Evolutionary conservation across 1,140 invertebrate genomes (phyloP).

Genomic region (Drosophila seguyi): DNA sequence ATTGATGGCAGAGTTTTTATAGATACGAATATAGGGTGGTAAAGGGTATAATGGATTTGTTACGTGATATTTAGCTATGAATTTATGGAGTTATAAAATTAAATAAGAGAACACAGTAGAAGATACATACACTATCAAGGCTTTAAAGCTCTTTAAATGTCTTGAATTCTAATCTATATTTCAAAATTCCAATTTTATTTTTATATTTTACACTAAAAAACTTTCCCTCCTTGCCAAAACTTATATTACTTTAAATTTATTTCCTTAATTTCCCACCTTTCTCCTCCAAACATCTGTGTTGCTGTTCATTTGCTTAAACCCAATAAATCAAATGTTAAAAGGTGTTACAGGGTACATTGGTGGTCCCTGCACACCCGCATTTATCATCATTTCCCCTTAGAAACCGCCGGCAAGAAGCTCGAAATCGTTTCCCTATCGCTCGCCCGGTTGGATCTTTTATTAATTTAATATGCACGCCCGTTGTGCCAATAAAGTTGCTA

Average conservation of each 20-base stretch:
- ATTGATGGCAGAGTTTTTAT: conserved; percentile 31
- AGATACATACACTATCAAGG: neutral
- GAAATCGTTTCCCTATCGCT: conserved; percentile 26
- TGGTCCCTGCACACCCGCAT: neutral
- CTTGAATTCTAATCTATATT: neutral
- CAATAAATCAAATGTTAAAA: neutral
- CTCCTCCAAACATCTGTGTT: neutral
- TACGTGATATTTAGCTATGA: too few relatives aligned
- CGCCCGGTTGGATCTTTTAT: conserved; percentile 53
- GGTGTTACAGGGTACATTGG: conserved; percentile 17
- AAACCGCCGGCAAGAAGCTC: conserved; percentile 21
- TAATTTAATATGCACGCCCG: conserved; percentile 81
- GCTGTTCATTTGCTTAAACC: neutral
- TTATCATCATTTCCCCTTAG: conserved; percentile 1
- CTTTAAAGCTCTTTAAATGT: neutral
- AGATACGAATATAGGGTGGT: neutral
- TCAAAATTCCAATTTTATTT: neutral
- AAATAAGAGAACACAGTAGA: neutral
- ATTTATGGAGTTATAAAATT: neutral
- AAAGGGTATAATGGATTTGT: neutral
- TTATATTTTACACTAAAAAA: neutral
- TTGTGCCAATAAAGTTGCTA: conserved; percentile 80
- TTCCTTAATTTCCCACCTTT: neutral
- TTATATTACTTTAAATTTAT: too few relatives aligned
- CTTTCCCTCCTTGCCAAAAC: neutral